A percentile compares a stretch with the other conserved stretches of the same genome.
phyloP scores from a whole-genome alignment of 2,888 invertebrate species.

The Tyria jacobaeae region DNA sequence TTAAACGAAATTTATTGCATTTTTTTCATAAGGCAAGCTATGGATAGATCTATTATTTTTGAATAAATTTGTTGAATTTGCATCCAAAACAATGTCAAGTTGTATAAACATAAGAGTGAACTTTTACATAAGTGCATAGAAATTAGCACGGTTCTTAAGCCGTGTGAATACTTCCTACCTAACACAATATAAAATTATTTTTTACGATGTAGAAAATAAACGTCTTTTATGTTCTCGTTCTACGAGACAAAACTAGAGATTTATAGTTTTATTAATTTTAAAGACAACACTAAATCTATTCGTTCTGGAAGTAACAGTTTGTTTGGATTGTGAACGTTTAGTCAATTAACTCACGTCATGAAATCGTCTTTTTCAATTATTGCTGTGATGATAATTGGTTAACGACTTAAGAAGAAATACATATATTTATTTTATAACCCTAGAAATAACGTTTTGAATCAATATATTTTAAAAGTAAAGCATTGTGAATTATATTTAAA shows the following conservation, averaged over 20 bases:
- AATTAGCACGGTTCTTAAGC: constrained; percentile 51
- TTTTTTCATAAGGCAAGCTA: no score
- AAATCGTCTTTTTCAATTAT: constrained; percentile 27
- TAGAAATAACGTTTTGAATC: no score
- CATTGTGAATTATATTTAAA: no score
- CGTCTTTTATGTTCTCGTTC: constrained; percentile 16
- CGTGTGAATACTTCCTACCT: constrained; percentile 29
- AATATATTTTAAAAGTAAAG: no score
- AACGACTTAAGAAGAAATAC: constrained; percentile 18
- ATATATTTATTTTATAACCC: constrained; percentile 27
- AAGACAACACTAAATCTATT: constrained; percentile 36
- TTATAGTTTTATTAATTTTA: constrained; percentile 35
- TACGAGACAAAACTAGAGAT: constrained; percentile 14
- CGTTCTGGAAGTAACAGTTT: constrained; percentile 32
- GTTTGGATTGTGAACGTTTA: constrained; percentile 41
- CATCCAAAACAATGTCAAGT: background rate
- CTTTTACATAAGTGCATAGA: constrained; percentile 21
- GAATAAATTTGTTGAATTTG: background rate
- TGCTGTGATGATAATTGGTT: constrained; percentile 36
- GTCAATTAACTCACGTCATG: constrained; percentile 3
- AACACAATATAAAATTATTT: constrained; percentile 27
- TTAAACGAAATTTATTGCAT: no score
- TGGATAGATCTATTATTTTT: background rate
- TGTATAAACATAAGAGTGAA: constrained; percentile 4
- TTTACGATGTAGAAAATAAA: constrained; percentile 25